Conservation (phyloP, 2,888 invertebrate species). For the Pocota personata region DNA sequence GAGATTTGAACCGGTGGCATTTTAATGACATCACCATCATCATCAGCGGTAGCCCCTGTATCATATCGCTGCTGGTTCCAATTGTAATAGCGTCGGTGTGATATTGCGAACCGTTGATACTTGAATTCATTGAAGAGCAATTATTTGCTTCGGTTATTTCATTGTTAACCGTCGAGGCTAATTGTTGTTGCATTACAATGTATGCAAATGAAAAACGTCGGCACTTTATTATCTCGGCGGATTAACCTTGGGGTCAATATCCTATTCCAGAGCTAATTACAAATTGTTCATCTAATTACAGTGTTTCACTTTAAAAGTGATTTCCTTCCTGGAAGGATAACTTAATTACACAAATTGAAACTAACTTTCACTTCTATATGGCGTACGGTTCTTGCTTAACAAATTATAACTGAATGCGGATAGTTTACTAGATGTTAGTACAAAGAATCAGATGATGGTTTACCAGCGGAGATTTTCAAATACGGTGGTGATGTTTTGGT, state of each 20-base stretch:
- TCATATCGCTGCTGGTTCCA: not conserved
- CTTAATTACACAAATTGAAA: not conserved
- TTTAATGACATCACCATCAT: constrained; percentile 55
- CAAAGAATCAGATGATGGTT: too few species aligned
- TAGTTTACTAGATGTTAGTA: too few species aligned
- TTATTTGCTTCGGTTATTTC: constrained; percentile 53
- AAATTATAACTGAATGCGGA: too few species aligned
- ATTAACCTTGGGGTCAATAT: constrained; percentile 55
- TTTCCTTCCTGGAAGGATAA: constrained; percentile 4
- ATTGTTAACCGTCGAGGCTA: constrained; percentile 50
- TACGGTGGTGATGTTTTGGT: too few species aligned
- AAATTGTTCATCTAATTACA: not conserved
- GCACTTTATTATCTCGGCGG: constrained; percentile 31
- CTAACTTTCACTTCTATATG: not conserved
- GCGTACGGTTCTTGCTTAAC: not conserved
- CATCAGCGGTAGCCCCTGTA: not conserved
- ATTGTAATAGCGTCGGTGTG: constrained; percentile 14
- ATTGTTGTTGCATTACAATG: constrained; percentile 24
- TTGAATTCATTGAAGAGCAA: constrained; percentile 28
- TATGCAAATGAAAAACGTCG: constrained; percentile 26
- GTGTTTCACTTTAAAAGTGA: constrained; percentile 15
- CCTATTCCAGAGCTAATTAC: constrained; percentile 26
- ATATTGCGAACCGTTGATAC: constrained; percentile 15
- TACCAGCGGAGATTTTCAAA: too few species aligned
- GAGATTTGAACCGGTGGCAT: constrained; percentile 58